Evolutionary conservation across 2,113 vertebrate genomes (phyloP), one percentile per base, ranked within the genome.

Genomic region (Calyptomena viridis): DNA sequence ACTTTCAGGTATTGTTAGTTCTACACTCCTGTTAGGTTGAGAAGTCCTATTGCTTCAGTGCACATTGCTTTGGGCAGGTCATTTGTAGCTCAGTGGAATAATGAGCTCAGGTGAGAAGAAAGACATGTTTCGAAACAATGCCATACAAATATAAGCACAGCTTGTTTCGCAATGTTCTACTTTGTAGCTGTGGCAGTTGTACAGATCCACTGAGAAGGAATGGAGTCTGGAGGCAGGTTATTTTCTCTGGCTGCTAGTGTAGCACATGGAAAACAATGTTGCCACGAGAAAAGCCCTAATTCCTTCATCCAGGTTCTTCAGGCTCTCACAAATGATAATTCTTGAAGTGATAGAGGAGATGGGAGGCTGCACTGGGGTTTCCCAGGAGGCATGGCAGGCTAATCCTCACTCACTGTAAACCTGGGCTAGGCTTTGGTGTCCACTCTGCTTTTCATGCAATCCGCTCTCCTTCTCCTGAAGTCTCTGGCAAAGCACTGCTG

Each of bases 381-480:
- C 11, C 7, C 8, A 31, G 39, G 16, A 63, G 12, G 28, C 20
- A 62, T 0, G 1, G 22, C 11, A 79, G 18, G 14, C 22, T 42
- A 46, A 30, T 2, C 12, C 8, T 2, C 0, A 1, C 14, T 52
- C 0, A 1, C 13, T 52, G 16, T 62, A 37, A 85, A 83, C n/a
- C 23, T 35, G 8, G 10, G 7, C 28, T 62, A 40, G 28, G 31
- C 15, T 94, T 85, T 69, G 15, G 5, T 79, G 40, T 17, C 11
- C 28, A 4, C 30, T 55, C 27, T 64, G 25, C 12, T 44, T 74
- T 83, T 58, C 55, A 33, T 30, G 6, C 7, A 62, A 14, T 16
- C 35, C 52, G 4, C 22, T 79, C 7, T 85, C 3, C 40, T 72
- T 1, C 22, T 66, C 25, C 47, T 83, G 35, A 55, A 40, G 52